A percentile compares a stretch with the other conserved stretches of the same genome.
Conservation (phyloP, 2,113 vertebrate species). For the Pungitius pungitius region DNA sequence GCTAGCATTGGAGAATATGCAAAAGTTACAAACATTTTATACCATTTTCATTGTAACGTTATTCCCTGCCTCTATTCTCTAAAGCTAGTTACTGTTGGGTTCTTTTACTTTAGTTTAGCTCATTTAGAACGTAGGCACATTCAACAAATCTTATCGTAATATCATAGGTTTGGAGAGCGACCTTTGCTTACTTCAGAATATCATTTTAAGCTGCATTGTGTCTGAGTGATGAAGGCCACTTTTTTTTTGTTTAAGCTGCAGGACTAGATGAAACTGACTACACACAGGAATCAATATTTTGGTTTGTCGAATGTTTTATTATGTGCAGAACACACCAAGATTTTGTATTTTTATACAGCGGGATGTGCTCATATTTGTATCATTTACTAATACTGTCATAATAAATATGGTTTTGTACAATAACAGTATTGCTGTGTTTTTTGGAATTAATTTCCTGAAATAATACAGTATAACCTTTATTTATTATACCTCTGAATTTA, state of each 20-base stretch:
- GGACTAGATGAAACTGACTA: constrained; percentile 60
- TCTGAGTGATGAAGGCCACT: neutral
- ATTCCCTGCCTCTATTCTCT: neutral
- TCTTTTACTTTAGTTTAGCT: neutral
- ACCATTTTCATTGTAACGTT: neutral
- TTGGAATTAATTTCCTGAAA: neutral
- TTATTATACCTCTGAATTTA: neutral
- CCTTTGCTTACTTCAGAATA: neutral
- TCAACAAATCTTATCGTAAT: neutral
- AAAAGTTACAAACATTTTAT: neutral
- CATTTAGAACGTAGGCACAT: neutral
- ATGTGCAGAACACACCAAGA: constrained; percentile 39
- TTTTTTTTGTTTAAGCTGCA: constrained; percentile 18
- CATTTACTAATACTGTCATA: constrained; percentile 74
- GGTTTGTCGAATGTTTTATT: constrained; percentile 28
- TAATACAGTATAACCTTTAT: neutral
- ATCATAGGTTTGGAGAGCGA: neutral
- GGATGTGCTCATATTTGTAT: constrained; percentile 66
- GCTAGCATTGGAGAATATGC: neutral
- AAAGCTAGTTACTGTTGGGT: neutral
- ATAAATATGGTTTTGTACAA: constrained; percentile 78
- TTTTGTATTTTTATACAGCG: constrained; percentile 66
- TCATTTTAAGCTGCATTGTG: neutral
- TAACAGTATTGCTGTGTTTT: constrained; percentile 25
- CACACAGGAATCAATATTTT: constrained; percentile 36